phyloP scores from a whole-genome alignment of 2,113 vertebrate genomes.

The Manacus vitellinus region DNA sequence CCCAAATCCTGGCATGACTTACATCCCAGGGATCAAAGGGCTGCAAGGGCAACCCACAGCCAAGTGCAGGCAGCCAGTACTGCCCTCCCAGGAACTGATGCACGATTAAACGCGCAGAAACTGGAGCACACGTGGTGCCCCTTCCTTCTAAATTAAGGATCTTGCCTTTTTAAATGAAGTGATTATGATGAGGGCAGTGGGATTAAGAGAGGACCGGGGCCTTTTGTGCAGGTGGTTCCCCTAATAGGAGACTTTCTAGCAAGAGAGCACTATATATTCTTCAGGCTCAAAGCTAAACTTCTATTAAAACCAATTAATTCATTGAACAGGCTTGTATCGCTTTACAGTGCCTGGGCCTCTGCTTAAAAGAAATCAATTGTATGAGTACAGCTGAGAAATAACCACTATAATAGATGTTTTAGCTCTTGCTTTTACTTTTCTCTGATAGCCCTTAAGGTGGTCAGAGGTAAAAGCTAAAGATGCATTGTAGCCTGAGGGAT shows the following conservation, averaged over 20 bases:
- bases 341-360: slow-evolving; percentile 84
- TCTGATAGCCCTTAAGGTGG: slow-evolving; percentile 91
- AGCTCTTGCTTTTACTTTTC: slow-evolving; percentile 83
- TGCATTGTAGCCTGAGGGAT: slow-evolving; percentile 96
- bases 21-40: neutral
- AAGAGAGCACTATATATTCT: slow-evolving; percentile 40
- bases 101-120: neutral
- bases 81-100: neutral
- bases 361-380: slow-evolving; percentile 92
- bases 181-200: slow-evolving; percentile 26
- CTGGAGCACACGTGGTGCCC: neutral
- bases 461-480: slow-evolving; percentile 96
- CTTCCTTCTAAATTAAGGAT: slow-evolving; percentile 18
- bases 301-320: slow-evolving; percentile 78
- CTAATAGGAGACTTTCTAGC: slow-evolving; percentile 45
- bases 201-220: slow-evolving; percentile 8
- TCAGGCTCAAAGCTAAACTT: slow-evolving; percentile 66
- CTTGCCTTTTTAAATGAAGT: slow-evolving; percentile 23
- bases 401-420: slow-evolving; percentile 90
- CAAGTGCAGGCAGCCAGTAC: neutral
- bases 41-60: neutral
- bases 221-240: slow-evolving; percentile 44
- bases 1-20: neutral
- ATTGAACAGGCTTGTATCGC: slow-evolving; percentile 73
- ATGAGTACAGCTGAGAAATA: slow-evolving; percentile 88